Evolutionary conservation across 2,888 invertebrate genomes (phyloP), one percentile per base, ranked within the genome.

Genomic region (Griposia aprilina): DNA sequence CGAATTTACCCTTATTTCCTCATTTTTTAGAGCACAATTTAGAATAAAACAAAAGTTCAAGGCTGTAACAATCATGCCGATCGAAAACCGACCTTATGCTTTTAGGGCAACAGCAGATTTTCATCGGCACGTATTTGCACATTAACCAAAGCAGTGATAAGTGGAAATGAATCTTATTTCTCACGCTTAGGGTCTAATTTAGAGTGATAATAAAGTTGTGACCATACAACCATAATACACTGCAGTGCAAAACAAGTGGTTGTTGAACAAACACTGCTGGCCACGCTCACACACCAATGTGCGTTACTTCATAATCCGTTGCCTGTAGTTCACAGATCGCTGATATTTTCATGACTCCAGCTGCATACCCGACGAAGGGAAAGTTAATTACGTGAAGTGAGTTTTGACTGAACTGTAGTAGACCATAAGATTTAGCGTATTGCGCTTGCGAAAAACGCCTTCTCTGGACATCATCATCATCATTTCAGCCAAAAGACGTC

Each of bases 181-280:
- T 20, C n/a, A 0, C 30, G 0, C 0, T 60, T 65, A 74, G 17
- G 65, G 60, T 87, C 13, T 62, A 50, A 41, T 71, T 76, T 78
- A 26, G 81, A 20, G 11, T 77, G 57, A 17, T 41, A n/a, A 41
- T 52, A n/a, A 26, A 48, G 17, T 78, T 50, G 50, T 57, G 45
- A 52, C n/a, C 52, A 55, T 52, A 63, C 76, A 81, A 73, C 78
- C 74, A 63, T 50, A 74, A 66, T 82, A 70, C 76, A 80, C 48
- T 62, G 66, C 20, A 68, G 65, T 86, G 71, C 55, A 71, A 79
- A 85, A 88, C 80, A 78, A 86, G 80, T 79, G 83, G 80, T 88
- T 88, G 78, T 86, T 65, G 74, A 23, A 69, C 78, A 60, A 60
- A 78, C 69, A 82, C 41, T 70, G 62, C 60, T 23, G 48, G 68